Conservation (phyloP, 2,113 vertebrate genomes). For the Sigmodon hispidus region DNA sequence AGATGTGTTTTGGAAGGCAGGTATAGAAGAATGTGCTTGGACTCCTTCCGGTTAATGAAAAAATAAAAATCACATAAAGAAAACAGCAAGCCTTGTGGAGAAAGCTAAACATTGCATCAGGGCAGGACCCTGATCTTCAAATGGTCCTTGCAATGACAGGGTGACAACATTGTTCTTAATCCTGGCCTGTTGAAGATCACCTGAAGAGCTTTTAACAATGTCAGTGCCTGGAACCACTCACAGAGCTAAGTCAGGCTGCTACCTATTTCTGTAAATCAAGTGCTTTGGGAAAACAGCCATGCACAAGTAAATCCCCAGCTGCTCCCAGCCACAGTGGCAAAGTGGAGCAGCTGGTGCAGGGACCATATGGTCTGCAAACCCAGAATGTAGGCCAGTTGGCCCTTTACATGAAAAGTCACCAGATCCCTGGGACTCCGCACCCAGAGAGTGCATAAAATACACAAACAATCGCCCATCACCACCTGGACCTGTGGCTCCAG, state of each 20-base stretch:
- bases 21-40: neutral
- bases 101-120: neutral
- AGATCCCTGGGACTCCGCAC: accelerated
- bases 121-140: neutral
- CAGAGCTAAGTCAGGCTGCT: neutral
- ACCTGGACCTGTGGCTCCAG: neutral
- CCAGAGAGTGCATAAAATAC: neutral
- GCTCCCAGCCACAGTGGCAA: neutral
- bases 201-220: constrained; percentile 4
- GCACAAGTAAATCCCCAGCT: neutral
- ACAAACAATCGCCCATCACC: neutral
- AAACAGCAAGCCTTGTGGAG: neutral
- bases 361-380: neutral
- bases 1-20: neutral
- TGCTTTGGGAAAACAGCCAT: neutral
- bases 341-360: neutral
- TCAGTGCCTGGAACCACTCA: neutral
- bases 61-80: neutral
- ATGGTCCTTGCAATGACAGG: accelerated
- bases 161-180: neutral
- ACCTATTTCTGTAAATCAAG: neutral
- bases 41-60: neutral
- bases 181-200: neutral
- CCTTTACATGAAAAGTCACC: neutral
- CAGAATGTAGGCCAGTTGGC: neutral